A percentile compares a stretch with the other conserved stretches of the same genome.
Conservation (phyloP, 1,140 invertebrate species). For the Danaus melanippus region DNA sequence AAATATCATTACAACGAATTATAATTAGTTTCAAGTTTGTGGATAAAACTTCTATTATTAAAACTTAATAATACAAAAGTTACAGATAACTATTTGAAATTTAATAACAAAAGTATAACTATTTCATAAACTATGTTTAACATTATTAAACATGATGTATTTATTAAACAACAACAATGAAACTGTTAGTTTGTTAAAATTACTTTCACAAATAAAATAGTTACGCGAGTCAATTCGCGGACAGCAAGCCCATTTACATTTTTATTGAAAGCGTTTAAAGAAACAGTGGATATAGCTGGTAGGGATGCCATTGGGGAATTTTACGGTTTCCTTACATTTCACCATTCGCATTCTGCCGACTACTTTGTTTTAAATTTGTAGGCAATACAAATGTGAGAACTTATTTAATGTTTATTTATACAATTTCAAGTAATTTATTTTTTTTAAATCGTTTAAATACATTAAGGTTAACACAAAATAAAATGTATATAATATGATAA, state of each 20-base stretch:
- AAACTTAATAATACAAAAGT: background rate
- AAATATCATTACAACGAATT: background rate
- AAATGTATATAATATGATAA: constrained; percentile 8
- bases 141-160: no score
- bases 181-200: constrained; percentile 8
- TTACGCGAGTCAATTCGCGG: constrained; percentile 42
- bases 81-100: no score
- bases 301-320: constrained; percentile 32
- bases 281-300: constrained; percentile 41
- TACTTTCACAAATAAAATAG: constrained; percentile 39
- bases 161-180: no score
- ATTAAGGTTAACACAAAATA: no score
- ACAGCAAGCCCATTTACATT: constrained; percentile 53
- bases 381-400: no score
- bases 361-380: constrained; percentile 8
- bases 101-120: no score
- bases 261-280: constrained; percentile 59
- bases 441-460: no score
- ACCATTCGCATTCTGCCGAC: constrained; percentile 13
- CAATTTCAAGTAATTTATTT: constrained; percentile 7
- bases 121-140: no score
- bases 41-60: background rate
- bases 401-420: constrained; percentile 1
- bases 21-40: background rate
- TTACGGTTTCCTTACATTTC: constrained; percentile 26